These are phyloP conservation scores for Chromoteleia sp. DNA, from an alignment of 2,888 invertebrate genomes.

Conservation along the genomic window DNA sequence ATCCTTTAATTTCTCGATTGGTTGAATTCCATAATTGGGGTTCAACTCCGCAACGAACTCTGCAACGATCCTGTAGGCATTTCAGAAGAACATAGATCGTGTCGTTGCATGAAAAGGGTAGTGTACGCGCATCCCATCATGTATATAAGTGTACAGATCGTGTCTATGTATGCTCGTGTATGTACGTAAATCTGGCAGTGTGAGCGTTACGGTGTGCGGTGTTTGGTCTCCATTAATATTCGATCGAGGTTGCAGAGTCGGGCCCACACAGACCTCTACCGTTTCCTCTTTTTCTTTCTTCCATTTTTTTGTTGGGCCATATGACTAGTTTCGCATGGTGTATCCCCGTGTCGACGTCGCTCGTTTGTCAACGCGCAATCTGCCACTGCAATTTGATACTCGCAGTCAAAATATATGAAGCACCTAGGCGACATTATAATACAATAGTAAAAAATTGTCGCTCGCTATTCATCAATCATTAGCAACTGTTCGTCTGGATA, in stretches of 20 bases:
- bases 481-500: slow-evolving; percentile 38
- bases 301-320: slow-evolving; percentile 81
- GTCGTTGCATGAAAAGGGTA: slow-evolving; percentile 50
- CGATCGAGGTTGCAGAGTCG: slow-evolving; percentile 76
- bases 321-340: slow-evolving; percentile 79
- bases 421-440: slow-evolving; percentile 47
- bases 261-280: slow-evolving; percentile 49
- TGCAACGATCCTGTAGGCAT: slow-evolving; percentile 30
- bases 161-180: slow-evolving; percentile 35
- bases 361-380: slow-evolving; percentile 84
- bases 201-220: slow-evolving; percentile 80
- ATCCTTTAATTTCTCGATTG: slow-evolving; percentile 42
- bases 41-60: slow-evolving; percentile 20
- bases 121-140: slow-evolving; percentile 39
- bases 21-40: slow-evolving; percentile 34
- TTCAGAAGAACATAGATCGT: slow-evolving; percentile 57
- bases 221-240: slow-evolving; percentile 85
- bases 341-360: slow-evolving; percentile 74
- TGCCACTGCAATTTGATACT: slow-evolving; percentile 80
- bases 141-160: slow-evolving; percentile 46
- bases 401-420: slow-evolving; percentile 80
- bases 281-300: slow-evolving; percentile 68
- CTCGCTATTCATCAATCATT: slow-evolving; percentile 53
- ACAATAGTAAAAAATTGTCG: slow-evolving; percentile 43
- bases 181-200: slow-evolving; percentile 55